Evolutionary conservation across 2,888 invertebrate species (phyloP).

Genomic region (Ferdinandea cuprea): DNA sequence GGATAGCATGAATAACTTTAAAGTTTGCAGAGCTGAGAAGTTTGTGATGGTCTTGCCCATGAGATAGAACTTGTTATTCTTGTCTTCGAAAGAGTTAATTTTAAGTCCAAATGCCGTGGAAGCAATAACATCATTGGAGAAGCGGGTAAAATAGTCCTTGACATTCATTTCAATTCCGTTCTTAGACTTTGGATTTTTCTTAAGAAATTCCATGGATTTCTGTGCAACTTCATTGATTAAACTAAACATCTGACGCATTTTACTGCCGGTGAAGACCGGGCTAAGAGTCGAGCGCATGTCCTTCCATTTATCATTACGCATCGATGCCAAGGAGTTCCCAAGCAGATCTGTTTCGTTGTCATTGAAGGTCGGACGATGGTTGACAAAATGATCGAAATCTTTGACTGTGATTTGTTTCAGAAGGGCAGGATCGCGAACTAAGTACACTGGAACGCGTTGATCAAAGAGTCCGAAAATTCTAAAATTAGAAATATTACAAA

Average conservation of each 20-base stretch:
- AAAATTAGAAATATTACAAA: background rate
- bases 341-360: constrained; percentile 84
- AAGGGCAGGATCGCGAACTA: constrained; percentile 84
- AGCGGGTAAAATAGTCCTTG: constrained; percentile 81
- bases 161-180: constrained; percentile 79
- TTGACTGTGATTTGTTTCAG: constrained; percentile 84
- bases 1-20: constrained; percentile 76
- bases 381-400: constrained; percentile 85
- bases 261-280: constrained; percentile 83
- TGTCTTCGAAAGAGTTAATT: constrained; percentile 84
- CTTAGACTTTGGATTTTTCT: constrained; percentile 36
- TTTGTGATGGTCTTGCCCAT: constrained; percentile 83
- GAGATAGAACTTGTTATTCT: constrained; percentile 84
- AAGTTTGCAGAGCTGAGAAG: constrained; percentile 76
- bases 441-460: constrained; percentile 80
- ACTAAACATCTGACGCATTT: constrained; percentile 83
- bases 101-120: constrained; percentile 83
- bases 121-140: constrained; percentile 83
- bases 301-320: constrained; percentile 82
- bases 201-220: constrained; percentile 75
- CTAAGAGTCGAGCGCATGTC: constrained; percentile 82
- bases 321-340: constrained; percentile 83
- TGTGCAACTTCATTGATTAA: constrained; percentile 78
- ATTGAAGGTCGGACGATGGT: constrained; percentile 82
- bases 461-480: constrained; percentile 84